Conservation (phyloP, 2,797 vertebrate species). For the Pseudochaenichthys georgianus region DNA sequence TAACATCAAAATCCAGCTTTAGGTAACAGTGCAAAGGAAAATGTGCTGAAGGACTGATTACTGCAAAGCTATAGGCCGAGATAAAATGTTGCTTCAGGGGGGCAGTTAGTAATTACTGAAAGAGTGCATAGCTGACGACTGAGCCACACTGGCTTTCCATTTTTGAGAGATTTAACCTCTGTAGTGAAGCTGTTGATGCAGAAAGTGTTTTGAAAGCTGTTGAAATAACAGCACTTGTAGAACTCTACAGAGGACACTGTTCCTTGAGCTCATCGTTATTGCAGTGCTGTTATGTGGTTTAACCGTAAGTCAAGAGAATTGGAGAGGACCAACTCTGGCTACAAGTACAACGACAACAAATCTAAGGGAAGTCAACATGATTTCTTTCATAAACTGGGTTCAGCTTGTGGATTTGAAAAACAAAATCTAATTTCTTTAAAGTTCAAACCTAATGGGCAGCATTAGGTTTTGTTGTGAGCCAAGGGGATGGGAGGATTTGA, state of each 20-base stretch:
- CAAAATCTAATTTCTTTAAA: slow-evolving; percentile 39
- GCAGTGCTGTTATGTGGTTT: slow-evolving; percentile 25
- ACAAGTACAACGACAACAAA: background rate
- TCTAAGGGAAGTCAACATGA: slow-evolving; percentile 10
- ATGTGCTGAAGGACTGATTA: slow-evolving; percentile 20
- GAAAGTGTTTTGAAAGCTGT: slow-evolving; percentile 20
- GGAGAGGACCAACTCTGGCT: slow-evolving; percentile 17
- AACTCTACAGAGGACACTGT: slow-evolving; percentile 40
- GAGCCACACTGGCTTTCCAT: slow-evolving; percentile 26
- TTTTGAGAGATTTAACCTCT: slow-evolving; percentile 52
- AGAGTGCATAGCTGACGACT: slow-evolving; percentile 30
- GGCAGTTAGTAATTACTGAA: slow-evolving; percentile 43
- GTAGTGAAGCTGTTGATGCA: slow-evolving; percentile 9
- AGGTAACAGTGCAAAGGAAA: slow-evolving; percentile 7
- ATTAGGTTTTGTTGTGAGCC: slow-evolving; percentile 17
- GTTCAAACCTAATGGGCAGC: slow-evolving; percentile 55
- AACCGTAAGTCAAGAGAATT: slow-evolving; percentile 21
- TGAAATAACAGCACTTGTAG: slow-evolving; percentile 37
- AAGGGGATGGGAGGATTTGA: slow-evolving; percentile 47
- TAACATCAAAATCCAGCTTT: slow-evolving; percentile 18
- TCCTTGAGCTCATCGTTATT: slow-evolving; percentile 36
- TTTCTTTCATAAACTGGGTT: slow-evolving; percentile 39
- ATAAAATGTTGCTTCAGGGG: slow-evolving; percentile 48
- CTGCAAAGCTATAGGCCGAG: slow-evolving; percentile 19
- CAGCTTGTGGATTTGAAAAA: slow-evolving; percentile 11